A percentile compares a stretch with the other conserved stretches of the same genome.
These are phyloP conservation scores for Hypsibius dujardini DNA, from an alignment of 1,140 invertebrate genomes.

Conservation along the genomic window DNA sequence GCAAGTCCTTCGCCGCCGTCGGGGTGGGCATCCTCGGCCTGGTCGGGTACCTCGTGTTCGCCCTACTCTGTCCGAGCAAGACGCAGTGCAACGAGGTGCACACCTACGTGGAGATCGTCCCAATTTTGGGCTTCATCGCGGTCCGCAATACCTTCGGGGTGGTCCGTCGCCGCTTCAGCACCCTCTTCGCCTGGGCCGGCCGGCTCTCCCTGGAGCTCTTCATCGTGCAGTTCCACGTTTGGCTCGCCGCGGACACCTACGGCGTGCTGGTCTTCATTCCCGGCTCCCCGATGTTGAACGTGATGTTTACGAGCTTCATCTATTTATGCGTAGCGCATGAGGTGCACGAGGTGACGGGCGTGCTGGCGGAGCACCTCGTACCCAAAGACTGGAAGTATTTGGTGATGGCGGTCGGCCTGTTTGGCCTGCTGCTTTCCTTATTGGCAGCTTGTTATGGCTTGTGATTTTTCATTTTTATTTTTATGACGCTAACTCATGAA, in stretches of 20 bases:
- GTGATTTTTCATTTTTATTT: no score
- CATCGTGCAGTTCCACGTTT: slow-evolving; percentile 82
- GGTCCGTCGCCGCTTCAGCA: slow-evolving; percentile 64
- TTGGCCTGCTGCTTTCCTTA: slow-evolving; percentile 65
- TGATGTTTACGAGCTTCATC: slow-evolving; percentile 77
- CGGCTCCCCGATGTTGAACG: slow-evolving; percentile 66
- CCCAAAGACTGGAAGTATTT: slow-evolving; percentile 58
- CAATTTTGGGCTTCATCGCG: slow-evolving; percentile 68
- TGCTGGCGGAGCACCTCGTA: slow-evolving; percentile 54
- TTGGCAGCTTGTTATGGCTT: slow-evolving; percentile 80
- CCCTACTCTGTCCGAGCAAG: slow-evolving; percentile 63
- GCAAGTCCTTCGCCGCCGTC: background rate
- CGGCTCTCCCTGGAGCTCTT: slow-evolving; percentile 79
- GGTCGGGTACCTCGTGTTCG: slow-evolving; percentile 56
- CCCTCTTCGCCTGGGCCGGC: slow-evolving; percentile 83
- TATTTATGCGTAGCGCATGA: slow-evolving; percentile 84
- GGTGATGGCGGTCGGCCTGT: slow-evolving; percentile 65
- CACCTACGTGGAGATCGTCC: slow-evolving; percentile 74
- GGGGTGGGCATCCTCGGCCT: slow-evolving; percentile 24
- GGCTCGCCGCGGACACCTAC: slow-evolving; percentile 78
- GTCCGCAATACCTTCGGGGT: slow-evolving; percentile 67
- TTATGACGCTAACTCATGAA: no score
- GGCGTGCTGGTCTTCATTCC: slow-evolving; percentile 77
- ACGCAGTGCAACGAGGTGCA: slow-evolving; percentile 82
- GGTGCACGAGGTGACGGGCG: slow-evolving; percentile 56